These are phyloP conservation scores for Neodiprion pinetum DNA, from an alignment of 1,140 invertebrate species.

Conservation along the genomic window DNA sequence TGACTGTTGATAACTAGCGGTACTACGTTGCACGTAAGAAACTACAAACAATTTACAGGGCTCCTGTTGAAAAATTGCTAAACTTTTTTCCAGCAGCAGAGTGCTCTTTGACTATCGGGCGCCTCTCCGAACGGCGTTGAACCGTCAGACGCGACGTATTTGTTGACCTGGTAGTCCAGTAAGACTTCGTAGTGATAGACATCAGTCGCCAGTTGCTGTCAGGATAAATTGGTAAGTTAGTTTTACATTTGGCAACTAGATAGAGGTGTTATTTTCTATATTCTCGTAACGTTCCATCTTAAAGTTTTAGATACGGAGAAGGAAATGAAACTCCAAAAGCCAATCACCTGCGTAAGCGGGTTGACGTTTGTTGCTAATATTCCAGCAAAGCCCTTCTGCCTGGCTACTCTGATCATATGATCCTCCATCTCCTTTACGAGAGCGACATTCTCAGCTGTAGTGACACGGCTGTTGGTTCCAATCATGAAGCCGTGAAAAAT, in stretches of 20 bases:
- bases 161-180: slow-evolving; percentile 81
- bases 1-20: no score
- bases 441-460: slow-evolving; percentile 75
- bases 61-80: slow-evolving; percentile 8
- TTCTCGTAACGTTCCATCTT: no score
- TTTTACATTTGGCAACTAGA: not conserved
- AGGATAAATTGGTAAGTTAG: slow-evolving; percentile 37
- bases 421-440: slow-evolving; percentile 81
- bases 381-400: slow-evolving; percentile 70
- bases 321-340: not conserved
- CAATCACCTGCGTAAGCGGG: slow-evolving; percentile 78
- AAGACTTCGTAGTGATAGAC: slow-evolving; percentile 82
- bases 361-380: slow-evolving; percentile 88
- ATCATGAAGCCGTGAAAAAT: slow-evolving; percentile 88
- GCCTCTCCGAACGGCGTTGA: slow-evolving; percentile 75
- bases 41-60: no score
- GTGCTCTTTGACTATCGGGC: slow-evolving; percentile 73
- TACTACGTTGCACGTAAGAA: no score
- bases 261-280: not conserved
- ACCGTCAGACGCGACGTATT: slow-evolving; percentile 75
- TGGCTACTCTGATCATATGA: slow-evolving; percentile 72
- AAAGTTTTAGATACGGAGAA: not conserved
- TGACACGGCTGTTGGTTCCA: slow-evolving; percentile 72
- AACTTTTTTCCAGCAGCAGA: slow-evolving; percentile 76
- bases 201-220: slow-evolving; percentile 79